These are phyloP conservation scores for Brachionus manjavacas DNA, from an alignment of 1,140 invertebrate genomes.

Conservation along the genomic window DNA sequence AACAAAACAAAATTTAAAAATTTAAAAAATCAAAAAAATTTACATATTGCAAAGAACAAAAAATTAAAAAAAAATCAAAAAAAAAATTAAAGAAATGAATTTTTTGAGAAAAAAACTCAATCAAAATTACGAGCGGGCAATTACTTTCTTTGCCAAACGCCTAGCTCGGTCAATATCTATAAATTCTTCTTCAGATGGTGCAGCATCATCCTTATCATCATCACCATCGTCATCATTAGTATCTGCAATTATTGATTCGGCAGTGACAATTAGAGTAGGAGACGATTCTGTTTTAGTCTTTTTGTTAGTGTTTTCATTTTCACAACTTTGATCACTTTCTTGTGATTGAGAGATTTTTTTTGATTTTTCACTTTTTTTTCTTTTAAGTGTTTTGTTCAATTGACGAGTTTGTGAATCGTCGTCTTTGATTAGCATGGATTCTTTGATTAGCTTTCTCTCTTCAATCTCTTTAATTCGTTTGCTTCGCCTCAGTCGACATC, in stretches of 20 bases:
- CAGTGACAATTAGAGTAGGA: not conserved
- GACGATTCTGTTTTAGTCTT: not conserved
- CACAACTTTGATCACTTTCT: not conserved
- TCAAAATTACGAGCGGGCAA: not conserved
- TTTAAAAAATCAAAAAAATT: not conserved
- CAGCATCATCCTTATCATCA: not conserved
- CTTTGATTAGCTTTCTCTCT: not conserved
- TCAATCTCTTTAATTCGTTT: slow-evolving; percentile 10
- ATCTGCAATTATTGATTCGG: not conserved
- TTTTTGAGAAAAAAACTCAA: not conserved
- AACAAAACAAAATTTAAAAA: not conserved
- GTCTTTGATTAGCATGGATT: not conserved
- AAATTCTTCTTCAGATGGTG: not conserved
- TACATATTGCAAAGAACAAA: not conserved
- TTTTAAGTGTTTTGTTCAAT: not conserved
- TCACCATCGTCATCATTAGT: not conserved
- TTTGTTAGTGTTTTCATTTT: not conserved
- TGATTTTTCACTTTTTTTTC: not conserved
- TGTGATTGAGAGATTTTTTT: not conserved
- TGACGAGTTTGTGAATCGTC: not conserved
- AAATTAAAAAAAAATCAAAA: not conserved
- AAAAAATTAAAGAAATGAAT: too few relatives aligned
- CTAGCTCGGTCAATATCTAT: not conserved
- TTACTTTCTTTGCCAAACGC: not conserved
- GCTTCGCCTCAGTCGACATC: not conserved